Evolutionary conservation across 2,888 invertebrate genomes (phyloP), one percentile per base, ranked within the genome.

Genomic region (Dynastes grantii): DNA sequence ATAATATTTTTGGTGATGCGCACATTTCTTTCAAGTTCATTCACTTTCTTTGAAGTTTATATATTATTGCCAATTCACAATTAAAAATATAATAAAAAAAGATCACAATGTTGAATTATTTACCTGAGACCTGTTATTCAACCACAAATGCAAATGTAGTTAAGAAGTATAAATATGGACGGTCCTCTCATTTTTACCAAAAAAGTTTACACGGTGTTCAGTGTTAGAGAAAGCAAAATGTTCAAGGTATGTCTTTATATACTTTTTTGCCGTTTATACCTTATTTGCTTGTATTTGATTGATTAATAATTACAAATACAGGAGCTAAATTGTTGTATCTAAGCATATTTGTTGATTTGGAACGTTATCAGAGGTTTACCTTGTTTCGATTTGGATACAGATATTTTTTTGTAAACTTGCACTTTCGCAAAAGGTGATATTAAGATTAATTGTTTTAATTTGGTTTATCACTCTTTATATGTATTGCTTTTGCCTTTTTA

Each of bases 111-210:
- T 9, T 37, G 32, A 37, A 49, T 49, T 67, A 27, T 67, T 67
- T 27, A 67, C 40, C 45, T 5, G 22, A 45, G 45, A 40, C 51
- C n/a, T 27, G 68, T 51, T 68, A 29, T 29, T 51, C 9, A 1
- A 63, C 63, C 27, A 11, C 13, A 68, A 68, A 68, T 27, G 68
- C 29, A 29, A 68, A 68, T 68, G 29, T 27, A 45, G 11, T 1
- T 45, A 45, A 45, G 40, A 27, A 51, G 29, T 68, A 68, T 68
- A 68, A 53, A 68, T 68, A 68, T 68, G 11, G 68, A 27, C 11
- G 13, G 27, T 6, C 51, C 11, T 13, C 51, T 51, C 40, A 13
- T 13, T 27, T 51, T 22, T 11, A 4, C 6, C 51, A 51, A 27
- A 68, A 5, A 68, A 68, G 51, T 29, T 22, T 27, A 27, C 49